Evolutionary conservation across 2,888 invertebrate species (phyloP), one percentile per base, ranked within the genome.

Genomic region (Leptura quadrifasciata): DNA sequence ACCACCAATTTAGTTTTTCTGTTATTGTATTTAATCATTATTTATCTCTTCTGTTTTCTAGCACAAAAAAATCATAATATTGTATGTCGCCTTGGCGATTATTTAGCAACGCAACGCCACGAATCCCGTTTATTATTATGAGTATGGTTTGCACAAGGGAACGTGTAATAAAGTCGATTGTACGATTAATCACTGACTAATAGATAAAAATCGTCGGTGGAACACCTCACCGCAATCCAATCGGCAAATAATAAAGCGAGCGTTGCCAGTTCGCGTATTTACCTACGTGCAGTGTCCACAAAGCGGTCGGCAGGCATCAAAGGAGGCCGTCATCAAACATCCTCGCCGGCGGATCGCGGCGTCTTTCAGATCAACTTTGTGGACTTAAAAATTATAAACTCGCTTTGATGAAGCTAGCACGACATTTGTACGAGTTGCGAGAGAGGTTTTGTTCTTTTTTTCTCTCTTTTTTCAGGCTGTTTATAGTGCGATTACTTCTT

Each of bases 301-400:
- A 39, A 69, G 58, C 68, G 71, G 57, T 61, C 71, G 71, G 69
- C 79, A 20, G 24, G 47, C 75, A 81, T 82, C 82, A 81, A 82
- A 82, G 81, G 75, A 74, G 76, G 72, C 81, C 75, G 75, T 77
- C 81, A 80, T 81, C 80, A 81, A 80, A 79, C 79, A 74, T 74
- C 76, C 72, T 74, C 72, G 77, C 79, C 79, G 77, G 47, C 60
- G 39, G 35, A 63, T 63, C 63, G 78, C 78, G 78, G 79, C 76
- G 79, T 75, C 79, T 79, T 76, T 79, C 75, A 79, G 73, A 76
- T 74, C 77, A 68, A 74, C 74, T 73, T 69, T 74, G 79, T 78
- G 77, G 80, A 83, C 82, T 84, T 84, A 82, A 82, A 84, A 84
- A 84, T 84, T 83, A 84, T 80, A 81, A 83, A 84, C 80, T 81